These are phyloP conservation scores for Scomber japonicus DNA, from an alignment of 2,113 vertebrate species.

Conservation along the genomic window DNA sequence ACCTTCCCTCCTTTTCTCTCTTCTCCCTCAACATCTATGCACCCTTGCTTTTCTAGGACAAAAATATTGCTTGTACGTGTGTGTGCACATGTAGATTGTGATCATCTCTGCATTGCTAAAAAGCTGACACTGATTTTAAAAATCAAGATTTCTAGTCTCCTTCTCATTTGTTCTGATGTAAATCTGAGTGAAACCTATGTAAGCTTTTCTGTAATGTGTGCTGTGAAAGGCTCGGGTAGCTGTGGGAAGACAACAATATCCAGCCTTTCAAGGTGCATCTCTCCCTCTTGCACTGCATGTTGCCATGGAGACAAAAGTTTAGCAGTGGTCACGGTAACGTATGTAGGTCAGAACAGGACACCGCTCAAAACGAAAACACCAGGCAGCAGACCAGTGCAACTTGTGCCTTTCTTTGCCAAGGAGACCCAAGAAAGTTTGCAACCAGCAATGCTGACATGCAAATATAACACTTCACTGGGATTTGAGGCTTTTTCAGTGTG, in stretches of 20 bases:
- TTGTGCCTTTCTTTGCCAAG: conserved; percentile 25
- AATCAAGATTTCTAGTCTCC: conserved; percentile 12
- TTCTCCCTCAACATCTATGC: conserved; percentile 35
- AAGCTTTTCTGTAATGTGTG: conserved; percentile 16
- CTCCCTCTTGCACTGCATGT: conserved; percentile 63
- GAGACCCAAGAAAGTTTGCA: conserved; percentile 31
- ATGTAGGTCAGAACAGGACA: conserved; percentile 79
- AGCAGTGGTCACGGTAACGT: conserved; percentile 61
- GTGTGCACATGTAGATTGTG: conserved; percentile 2
- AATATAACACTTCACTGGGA: conserved; percentile 28
- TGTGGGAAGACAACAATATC: conserved; percentile 46
- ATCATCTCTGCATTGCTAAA: neutral
- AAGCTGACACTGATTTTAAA: conserved; percentile 1
- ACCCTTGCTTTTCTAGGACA: conserved; percentile 17
- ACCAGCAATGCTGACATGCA: conserved; percentile 30
- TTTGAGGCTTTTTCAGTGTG: conserved; percentile 9
- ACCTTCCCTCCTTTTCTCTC: conserved; percentile 39
- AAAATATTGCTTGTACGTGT: conserved; percentile 22
- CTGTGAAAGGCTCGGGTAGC: conserved; percentile 16
- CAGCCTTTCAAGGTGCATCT: conserved; percentile 52
- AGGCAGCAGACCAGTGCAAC: conserved; percentile 18
- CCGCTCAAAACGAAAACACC: conserved; percentile 68
- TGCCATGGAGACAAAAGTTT: conserved; percentile 84
- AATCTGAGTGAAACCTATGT: conserved; percentile 42
- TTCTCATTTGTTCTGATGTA: conserved; percentile 24